Percentiles rank a stretch among this genome's conserved stretches.
These are phyloP conservation scores for Caenorhabditis wallacei DNA, from an alignment of 2,888 invertebrate genomes.

Conservation along the genomic window DNA sequence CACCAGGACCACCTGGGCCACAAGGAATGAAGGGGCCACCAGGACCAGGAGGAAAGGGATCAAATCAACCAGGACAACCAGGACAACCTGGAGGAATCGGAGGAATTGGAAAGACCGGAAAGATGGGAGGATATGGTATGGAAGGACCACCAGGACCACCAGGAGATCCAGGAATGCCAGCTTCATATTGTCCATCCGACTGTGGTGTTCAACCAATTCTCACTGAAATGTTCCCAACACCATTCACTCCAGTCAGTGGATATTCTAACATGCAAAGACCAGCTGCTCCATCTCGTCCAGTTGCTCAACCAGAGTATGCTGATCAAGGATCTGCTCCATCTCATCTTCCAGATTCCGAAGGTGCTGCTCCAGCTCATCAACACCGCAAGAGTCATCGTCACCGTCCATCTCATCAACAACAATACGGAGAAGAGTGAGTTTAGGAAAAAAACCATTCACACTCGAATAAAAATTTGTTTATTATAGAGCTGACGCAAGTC, in stretches of 20 bases:
- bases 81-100: constrained; percentile 79
- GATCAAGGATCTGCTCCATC: constrained; percentile 48
- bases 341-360: constrained; percentile 38
- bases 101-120: constrained; percentile 75
- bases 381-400: constrained; percentile 23
- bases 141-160: constrained; percentile 80
- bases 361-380: constrained; percentile 28
- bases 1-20: constrained; percentile 79
- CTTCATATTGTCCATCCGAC: constrained; percentile 80
- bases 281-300: constrained; percentile 36
- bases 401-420: constrained; percentile 27
- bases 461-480: too few relatives aligned
- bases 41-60: constrained; percentile 75
- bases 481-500: constrained; percentile 47
- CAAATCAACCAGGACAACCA: constrained; percentile 72
- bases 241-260: constrained; percentile 64
- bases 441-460: too few relatives aligned
- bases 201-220: constrained; percentile 81
- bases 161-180: constrained; percentile 81
- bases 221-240: constrained; percentile 72
- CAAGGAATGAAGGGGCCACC: constrained; percentile 76
- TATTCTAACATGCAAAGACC: constrained; percentile 54
- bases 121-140: constrained; percentile 75
- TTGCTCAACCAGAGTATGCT: constrained; percentile 40
- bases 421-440: constrained; percentile 38